Evolutionary conservation across 2,888 invertebrate genomes (phyloP).

Genomic region (Dynastes maya): DNA sequence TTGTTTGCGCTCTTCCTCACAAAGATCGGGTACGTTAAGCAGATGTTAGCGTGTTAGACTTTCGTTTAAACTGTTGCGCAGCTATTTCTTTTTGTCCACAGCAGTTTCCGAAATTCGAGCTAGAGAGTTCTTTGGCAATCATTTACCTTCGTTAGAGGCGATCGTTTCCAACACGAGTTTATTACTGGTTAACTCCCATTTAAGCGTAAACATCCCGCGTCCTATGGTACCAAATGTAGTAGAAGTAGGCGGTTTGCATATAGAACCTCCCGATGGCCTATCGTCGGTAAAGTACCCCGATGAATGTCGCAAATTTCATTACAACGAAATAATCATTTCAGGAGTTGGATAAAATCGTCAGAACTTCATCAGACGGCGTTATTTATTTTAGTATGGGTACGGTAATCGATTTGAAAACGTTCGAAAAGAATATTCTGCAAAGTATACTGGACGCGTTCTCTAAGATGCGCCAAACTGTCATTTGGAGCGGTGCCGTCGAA

Average conservation of each 20-base stretch:
- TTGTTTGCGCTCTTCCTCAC: constrained; percentile 62
- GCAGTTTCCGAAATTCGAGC: constrained; percentile 68
- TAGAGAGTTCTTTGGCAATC: constrained; percentile 70
- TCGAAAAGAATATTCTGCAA: constrained; percentile 47
- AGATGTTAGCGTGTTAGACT: constrained; percentile 9
- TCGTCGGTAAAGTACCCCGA: constrained; percentile 45
- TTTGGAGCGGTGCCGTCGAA: constrained; percentile 58
- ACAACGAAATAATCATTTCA: constrained; percentile 57
- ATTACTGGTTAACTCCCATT: constrained; percentile 69
- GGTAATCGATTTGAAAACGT: constrained; percentile 53
- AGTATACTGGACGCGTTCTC: constrained; percentile 57
- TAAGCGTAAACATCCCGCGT: constrained; percentile 67
- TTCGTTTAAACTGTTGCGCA: constrained; percentile 37
- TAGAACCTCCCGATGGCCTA: constrained; percentile 61
- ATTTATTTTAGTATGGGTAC: constrained; percentile 62
- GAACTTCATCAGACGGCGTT: constrained; percentile 66
- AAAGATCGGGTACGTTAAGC: constrained; percentile 54
- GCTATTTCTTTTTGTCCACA: constrained; percentile 55
- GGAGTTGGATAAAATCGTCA: constrained; percentile 69
- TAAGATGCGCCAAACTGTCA: constrained; percentile 57
- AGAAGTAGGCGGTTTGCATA: constrained; percentile 71
- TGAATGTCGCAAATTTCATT: neutral
- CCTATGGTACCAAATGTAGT: constrained; percentile 68
- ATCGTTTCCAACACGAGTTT: constrained; percentile 68
- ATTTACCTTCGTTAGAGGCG: constrained; percentile 64